Evolutionary conservation across 2,797 vertebrate species (phyloP).

Genomic region (Hemitrygon akajei): DNA sequence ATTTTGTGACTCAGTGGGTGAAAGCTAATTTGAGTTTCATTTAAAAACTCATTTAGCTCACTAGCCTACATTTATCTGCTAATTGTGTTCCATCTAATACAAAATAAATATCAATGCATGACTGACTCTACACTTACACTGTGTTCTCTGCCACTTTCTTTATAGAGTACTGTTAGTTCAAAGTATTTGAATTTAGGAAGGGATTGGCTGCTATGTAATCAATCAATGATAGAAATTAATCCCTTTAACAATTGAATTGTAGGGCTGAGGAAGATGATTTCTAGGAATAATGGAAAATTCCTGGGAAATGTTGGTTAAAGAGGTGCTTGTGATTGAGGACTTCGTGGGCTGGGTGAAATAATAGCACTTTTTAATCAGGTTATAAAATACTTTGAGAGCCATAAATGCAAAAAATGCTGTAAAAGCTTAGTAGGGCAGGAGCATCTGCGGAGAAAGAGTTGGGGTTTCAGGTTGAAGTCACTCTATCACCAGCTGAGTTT

Average conservation of each 20-base stretch:
- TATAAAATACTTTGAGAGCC: too few species aligned
- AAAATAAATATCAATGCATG: background rate
- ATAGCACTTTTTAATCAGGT: too few species aligned
- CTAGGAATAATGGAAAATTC: background rate
- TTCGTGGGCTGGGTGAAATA: too few species aligned
- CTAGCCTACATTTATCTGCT: background rate
- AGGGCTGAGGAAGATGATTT: too few species aligned
- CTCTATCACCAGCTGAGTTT: too few species aligned
- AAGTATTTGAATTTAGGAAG: background rate
- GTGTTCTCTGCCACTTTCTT: background rate
- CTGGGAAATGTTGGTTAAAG: background rate
- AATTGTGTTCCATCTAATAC: constrained; percentile 27
- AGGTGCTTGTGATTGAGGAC: background rate
- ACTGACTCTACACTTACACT: background rate
- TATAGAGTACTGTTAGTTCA: background rate
- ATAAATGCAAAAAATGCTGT: too few species aligned
- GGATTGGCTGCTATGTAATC: background rate
- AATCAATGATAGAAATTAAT: background rate
- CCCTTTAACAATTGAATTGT: background rate
- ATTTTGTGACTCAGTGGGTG: background rate
- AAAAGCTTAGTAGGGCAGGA: too few species aligned
- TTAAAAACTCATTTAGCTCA: background rate
- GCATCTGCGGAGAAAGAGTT: too few species aligned
- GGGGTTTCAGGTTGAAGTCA: too few species aligned
- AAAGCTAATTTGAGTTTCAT: constrained; percentile 12